These are phyloP conservation scores for Volucella bombylans DNA, from an alignment of 2,888 invertebrate species.

Conservation along the genomic window DNA sequence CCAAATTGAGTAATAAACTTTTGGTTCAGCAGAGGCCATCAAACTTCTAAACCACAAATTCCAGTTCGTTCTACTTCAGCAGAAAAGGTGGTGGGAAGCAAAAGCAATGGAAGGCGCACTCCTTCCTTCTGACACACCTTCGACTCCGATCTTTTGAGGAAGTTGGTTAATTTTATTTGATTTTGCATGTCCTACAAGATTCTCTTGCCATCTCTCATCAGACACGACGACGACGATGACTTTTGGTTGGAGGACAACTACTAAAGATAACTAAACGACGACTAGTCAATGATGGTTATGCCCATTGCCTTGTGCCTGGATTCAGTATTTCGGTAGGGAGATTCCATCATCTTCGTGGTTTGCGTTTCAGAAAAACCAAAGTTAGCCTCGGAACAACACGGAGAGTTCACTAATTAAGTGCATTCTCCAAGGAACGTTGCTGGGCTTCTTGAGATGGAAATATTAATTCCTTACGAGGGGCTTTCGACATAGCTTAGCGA, in stretches of 20 bases:
- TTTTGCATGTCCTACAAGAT: slow-evolving; percentile 16
- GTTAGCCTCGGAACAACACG: slow-evolving; percentile 2
- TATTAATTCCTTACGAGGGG: slow-evolving; percentile 16
- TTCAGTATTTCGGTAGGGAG: not conserved
- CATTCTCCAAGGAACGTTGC: slow-evolving; percentile 12
- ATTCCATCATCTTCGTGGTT: not conserved
- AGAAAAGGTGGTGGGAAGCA: slow-evolving; percentile 15
- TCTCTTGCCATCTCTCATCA: not conserved
- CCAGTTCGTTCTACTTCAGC: not conserved
- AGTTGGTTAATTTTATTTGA: slow-evolving; percentile 50
- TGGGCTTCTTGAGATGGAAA: slow-evolving; percentile 1
- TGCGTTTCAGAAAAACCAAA: slow-evolving; percentile 16
- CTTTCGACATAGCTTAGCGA: not conserved
- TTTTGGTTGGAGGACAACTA: slow-evolving; percentile 24
- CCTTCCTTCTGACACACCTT: not conserved
- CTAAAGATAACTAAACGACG: slow-evolving; percentile 14
- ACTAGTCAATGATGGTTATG: not conserved
- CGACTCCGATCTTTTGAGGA: slow-evolving; percentile 1
- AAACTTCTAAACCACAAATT: slow-evolving; percentile 56
- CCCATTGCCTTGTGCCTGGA: not conserved
- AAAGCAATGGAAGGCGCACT: not conserved
- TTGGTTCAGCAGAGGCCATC: slow-evolving; percentile 57
- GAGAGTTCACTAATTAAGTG: slow-evolving; percentile 44
- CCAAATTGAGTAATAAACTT: slow-evolving; percentile 72
- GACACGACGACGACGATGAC: slow-evolving; percentile 9